Evolutionary conservation across 2,797 vertebrate genomes (phyloP).

Genomic region (Semaprochilodus insignis): DNA sequence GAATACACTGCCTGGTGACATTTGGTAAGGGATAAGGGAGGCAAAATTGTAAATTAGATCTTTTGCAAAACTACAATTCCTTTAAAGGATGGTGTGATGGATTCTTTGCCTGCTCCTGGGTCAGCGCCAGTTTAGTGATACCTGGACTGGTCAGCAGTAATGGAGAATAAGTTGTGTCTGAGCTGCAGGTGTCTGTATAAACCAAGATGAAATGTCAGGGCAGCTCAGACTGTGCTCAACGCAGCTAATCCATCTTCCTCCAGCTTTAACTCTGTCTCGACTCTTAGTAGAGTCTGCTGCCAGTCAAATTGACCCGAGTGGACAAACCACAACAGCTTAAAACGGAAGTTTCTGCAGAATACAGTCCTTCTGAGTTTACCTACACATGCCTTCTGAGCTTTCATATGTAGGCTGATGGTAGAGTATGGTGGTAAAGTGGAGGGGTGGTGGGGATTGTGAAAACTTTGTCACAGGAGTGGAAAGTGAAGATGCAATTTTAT

Average conservation of each 20-base stretch:
- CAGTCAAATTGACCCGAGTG: not conserved
- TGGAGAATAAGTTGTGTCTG: not conserved
- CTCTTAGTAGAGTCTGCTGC: not conserved
- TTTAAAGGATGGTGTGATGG: not conserved
- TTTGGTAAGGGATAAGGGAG: too few species aligned
- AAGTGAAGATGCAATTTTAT: too few species aligned
- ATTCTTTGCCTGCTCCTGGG: not conserved
- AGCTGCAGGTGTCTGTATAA: slow-evolving; percentile 8
- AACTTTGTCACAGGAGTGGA: too few species aligned
- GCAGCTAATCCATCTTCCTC: slow-evolving; percentile 16
- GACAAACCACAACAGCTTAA: not conserved
- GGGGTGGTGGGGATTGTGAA: too few species aligned
- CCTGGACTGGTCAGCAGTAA: not conserved
- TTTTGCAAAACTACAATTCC: not conserved
- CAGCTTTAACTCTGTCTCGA: not conserved
- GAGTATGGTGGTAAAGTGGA: too few species aligned
- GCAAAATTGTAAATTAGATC: not conserved
- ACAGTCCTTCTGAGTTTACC: too few species aligned
- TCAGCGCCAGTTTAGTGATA: not conserved
- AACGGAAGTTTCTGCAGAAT: too few species aligned
- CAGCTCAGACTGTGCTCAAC: not conserved
- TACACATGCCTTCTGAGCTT: too few species aligned
- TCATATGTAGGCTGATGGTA: too few species aligned
- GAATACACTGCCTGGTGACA: too few species aligned
- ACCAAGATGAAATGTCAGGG: not conserved